A percentile compares a stretch with the other conserved stretches of the same genome.
phyloP scores from a whole-genome alignment of 2,888 invertebrate species.

The Drosophila neonasuta region DNA sequence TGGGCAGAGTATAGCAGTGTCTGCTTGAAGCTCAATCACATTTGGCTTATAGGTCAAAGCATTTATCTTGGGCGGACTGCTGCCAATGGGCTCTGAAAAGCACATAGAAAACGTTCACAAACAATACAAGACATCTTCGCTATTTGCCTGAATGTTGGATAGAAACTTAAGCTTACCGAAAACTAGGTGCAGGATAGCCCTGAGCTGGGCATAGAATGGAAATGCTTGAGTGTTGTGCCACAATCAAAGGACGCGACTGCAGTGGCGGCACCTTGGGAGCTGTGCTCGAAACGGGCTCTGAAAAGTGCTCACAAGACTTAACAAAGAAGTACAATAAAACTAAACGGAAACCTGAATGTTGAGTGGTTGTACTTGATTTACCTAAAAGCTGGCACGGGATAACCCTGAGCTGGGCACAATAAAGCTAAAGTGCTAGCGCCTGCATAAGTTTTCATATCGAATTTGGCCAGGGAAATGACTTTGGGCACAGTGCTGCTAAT shows the following conservation, averaged over 20 bases:
- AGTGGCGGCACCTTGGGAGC: constrained; percentile 84
- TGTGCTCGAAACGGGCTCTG: constrained; percentile 85
- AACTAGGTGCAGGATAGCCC: constrained; percentile 88
- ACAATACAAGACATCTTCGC: not conserved
- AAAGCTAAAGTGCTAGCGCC: constrained; percentile 69
- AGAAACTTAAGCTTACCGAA: constrained; percentile 84
- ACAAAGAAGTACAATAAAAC: not conserved
- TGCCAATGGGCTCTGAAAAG: constrained; percentile 84
- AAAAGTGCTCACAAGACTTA: constrained; percentile 18
- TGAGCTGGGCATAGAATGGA: constrained; percentile 89
- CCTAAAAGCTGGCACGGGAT: constrained; percentile 84
- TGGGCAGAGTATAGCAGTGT: constrained; percentile 87
- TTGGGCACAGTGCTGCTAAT: constrained; percentile 88
- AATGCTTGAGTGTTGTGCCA: constrained; percentile 83
- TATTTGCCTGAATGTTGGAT: constrained; percentile 33
- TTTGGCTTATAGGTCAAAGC: constrained; percentile 82
- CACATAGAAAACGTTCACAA: not conserved
- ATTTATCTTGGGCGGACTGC: constrained; percentile 83
- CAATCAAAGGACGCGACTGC: constrained; percentile 81
- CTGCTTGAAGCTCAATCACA: constrained; percentile 81
- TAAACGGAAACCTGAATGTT: constrained; percentile 45
- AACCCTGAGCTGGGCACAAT: constrained; percentile 84
- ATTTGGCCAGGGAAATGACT: constrained; percentile 84
- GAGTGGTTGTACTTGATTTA: constrained; percentile 68
- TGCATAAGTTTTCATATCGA: constrained; percentile 78